These are phyloP conservation scores for Drosophila gaucha DNA, from an alignment of 2,888 invertebrate genomes.

Conservation along the genomic window DNA sequence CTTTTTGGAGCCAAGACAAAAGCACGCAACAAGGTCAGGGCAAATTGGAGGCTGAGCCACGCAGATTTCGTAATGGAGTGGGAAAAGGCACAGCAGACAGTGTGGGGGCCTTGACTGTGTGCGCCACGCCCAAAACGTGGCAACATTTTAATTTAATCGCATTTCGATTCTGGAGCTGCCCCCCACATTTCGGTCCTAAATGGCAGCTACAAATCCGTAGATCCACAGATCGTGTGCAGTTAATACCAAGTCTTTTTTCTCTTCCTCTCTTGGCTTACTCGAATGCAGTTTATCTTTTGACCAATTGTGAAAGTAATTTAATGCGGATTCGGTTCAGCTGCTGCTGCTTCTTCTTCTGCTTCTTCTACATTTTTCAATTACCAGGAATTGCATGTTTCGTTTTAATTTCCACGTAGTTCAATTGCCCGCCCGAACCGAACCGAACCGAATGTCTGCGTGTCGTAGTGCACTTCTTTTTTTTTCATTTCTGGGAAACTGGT, in stretches of 20 bases:
- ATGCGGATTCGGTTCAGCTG: conserved; percentile 48
- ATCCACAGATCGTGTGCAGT: conserved; percentile 65
- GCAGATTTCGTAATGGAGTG: conserved; percentile 64
- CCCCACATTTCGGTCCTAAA: conserved; percentile 41
- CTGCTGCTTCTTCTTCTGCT: conserved; percentile 2
- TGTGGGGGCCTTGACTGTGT: neutral
- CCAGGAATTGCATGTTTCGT: conserved; percentile 78
- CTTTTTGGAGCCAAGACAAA: conserved; percentile 26
- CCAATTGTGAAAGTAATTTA: conserved; percentile 81
- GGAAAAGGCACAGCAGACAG: conserved; percentile 26
- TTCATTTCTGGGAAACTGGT: conserved; percentile 66
- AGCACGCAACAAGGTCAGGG: conserved; percentile 78
- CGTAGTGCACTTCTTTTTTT: conserved; percentile 61
- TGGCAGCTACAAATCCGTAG: conserved; percentile 44
- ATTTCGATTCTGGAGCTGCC: conserved; percentile 53
- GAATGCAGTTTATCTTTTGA: conserved; percentile 62
- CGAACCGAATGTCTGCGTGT: conserved; percentile 45
- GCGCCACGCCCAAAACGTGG: conserved; percentile 54
- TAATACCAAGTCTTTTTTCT: conserved; percentile 32
- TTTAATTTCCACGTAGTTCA: conserved; percentile 71
- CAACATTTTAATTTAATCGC: conserved; percentile 60
- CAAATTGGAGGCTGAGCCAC: conserved; percentile 39
- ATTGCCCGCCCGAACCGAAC: conserved; percentile 32
- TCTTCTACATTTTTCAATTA: conserved; percentile 69
- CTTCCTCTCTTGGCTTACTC: neutral